Conservation (phyloP, 2,113 vertebrate species). For the Columba janthina region DNA sequence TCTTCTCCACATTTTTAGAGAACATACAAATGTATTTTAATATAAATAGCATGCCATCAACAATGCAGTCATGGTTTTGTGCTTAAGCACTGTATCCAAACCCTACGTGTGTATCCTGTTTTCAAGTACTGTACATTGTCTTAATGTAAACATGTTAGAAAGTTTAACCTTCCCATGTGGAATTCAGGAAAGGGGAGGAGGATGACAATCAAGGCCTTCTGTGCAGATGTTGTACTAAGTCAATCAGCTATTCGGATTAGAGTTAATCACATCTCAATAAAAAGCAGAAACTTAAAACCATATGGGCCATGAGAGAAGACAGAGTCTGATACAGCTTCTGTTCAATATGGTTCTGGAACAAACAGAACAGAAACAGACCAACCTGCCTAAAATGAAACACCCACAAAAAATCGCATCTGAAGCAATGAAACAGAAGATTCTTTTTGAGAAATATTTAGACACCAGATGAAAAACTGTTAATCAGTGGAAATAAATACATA, state of each 20-base stretch:
- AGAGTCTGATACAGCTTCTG: neutral
- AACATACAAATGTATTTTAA: neutral
- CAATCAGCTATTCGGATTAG: neutral
- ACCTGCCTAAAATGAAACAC: neutral
- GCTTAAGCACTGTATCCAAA: neutral
- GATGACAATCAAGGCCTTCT: neutral
- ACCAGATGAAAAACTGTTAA: neutral
- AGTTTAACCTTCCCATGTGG: neutral
- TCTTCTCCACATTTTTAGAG: neutral
- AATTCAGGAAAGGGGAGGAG: neutral
- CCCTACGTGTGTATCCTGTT: neutral
- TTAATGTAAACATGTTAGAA: constrained; percentile 9
- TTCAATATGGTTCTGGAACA: neutral
- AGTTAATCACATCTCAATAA: neutral
- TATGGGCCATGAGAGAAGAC: neutral
- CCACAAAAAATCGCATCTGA: neutral
- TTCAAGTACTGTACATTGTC: constrained; percentile 26
- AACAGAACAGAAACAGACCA: neutral
- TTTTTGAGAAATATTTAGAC: neutral
- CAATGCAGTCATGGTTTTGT: neutral
- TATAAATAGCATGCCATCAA: neutral
- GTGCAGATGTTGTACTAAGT: neutral
- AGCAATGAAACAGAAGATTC: neutral
- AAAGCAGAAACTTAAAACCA: neutral
- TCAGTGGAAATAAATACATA: neutral